A percentile compares a stretch with the other conserved stretches of the same genome.
Evolutionary conservation across 2,113 vertebrate genomes (phyloP).

Genomic region (Pelvicachromis taeniatus): DNA sequence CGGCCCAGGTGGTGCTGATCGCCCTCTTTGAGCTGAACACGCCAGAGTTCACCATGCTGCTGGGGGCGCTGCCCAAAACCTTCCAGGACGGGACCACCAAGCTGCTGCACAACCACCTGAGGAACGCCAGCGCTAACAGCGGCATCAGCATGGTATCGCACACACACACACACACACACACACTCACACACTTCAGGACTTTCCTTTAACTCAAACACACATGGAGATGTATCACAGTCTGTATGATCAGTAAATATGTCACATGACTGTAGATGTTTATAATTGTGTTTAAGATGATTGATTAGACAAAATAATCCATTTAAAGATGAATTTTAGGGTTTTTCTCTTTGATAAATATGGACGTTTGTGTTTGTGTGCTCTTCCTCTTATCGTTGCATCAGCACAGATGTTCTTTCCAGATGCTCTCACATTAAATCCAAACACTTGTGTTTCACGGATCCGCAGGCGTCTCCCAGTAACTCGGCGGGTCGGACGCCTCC

Average conservation of each 20-base stretch:
- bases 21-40: slow-evolving; percentile 94
- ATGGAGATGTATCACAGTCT: not conserved
- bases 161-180: not conserved
- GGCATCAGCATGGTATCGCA: slow-evolving; percentile 77
- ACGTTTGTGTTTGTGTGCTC: not conserved
- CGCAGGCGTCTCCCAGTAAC: slow-evolving; percentile 80
- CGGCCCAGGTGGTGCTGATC: slow-evolving; percentile 90
- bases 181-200: not conserved
- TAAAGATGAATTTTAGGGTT: not conserved
- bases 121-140: slow-evolving; percentile 79
- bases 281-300: not conserved
- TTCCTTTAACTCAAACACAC: not conserved
- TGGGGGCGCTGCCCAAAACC: slow-evolving; percentile 94
- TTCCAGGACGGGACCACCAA: slow-evolving; percentile 96
- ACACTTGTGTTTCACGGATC: not conserved
- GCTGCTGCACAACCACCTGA: slow-evolving; percentile 90
- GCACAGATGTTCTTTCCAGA: not conserved
- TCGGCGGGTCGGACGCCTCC: slow-evolving; percentile 79
- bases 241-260: not conserved
- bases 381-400: not conserved
- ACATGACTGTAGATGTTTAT: not conserved
- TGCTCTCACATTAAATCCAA: not conserved
- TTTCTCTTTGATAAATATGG: not conserved
- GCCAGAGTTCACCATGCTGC: slow-evolving; percentile 93
- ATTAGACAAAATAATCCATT: not conserved